Percentiles rank a stretch among this genome's conserved stretches.
Evolutionary conservation across 2,113 vertebrate species (phyloP).

Genomic region (Cinclus mexicanus): DNA sequence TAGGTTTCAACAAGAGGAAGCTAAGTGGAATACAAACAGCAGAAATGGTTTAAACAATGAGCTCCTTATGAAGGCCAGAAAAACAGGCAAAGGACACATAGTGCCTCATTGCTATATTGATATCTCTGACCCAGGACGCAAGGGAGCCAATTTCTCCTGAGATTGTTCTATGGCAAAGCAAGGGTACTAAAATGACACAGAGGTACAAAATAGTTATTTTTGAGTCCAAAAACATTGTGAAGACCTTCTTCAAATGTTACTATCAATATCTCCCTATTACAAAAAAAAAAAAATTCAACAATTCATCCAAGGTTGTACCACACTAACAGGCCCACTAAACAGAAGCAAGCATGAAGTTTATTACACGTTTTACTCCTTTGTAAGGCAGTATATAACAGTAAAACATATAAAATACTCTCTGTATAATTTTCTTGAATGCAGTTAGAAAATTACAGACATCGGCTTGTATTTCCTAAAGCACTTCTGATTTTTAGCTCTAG

Average conservation of each 20-base stretch:
- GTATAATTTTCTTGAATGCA: not conserved
- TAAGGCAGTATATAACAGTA: not conserved
- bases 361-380: not conserved
- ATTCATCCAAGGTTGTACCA: not conserved
- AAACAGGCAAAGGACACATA: fast-evolving
- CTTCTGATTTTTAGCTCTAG: not conserved
- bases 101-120: not conserved
- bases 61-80: not conserved
- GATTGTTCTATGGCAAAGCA: not conserved
- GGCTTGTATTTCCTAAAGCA: not conserved
- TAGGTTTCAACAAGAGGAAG: not conserved
- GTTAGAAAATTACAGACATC: not conserved
- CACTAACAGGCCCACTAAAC: not conserved
- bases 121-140: not conserved
- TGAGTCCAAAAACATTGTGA: not conserved
- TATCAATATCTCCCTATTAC: not conserved
- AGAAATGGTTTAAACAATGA: not conserved
- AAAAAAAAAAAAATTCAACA: not conserved
- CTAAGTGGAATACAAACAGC: not conserved
- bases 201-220: not conserved
- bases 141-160: not conserved
- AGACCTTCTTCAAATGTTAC: not conserved
- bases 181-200: not conserved
- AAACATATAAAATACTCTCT: not conserved
- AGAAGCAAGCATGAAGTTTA: not conserved